phyloP scores from a whole-genome alignment of 1,140 invertebrate genomes.

The Prorops nasuta region DNA sequence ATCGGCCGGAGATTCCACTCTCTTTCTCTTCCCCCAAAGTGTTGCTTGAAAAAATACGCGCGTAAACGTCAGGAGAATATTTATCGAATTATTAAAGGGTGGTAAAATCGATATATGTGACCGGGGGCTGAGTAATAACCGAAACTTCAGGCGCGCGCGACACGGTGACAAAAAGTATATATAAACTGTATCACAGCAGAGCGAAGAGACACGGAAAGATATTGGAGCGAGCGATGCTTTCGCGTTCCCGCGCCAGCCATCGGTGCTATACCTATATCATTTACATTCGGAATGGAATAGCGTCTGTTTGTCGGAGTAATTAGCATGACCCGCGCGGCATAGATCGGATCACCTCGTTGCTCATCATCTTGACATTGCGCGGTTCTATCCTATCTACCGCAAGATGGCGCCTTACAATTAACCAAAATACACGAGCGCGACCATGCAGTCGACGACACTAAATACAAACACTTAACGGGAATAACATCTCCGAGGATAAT shows the following conservation, averaged over 20 bases:
- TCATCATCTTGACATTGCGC: constrained; percentile 21
- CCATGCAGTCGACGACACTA: not conserved
- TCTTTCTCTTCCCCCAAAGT: no score
- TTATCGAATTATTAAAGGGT: no score
- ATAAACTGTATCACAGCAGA: not conserved
- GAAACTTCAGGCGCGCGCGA: not conserved
- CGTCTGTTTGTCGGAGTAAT: constrained; percentile 38
- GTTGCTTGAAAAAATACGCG: no score
- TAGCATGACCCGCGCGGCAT: constrained; percentile 23
- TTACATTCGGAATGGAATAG: constrained; percentile 23
- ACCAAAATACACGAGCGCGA: constrained; percentile 23
- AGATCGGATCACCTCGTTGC: constrained; percentile 32
- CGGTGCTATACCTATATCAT: constrained; percentile 7
- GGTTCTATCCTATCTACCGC: constrained; percentile 15
- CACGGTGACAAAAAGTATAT: not conserved
- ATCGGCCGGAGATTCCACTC: no score
- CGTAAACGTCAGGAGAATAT: no score
- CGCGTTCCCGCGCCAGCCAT: no score
- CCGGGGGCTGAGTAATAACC: not conserved
- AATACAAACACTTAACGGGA: not conserved
- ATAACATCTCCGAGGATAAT: no score
- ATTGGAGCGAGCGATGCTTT: not conserved
- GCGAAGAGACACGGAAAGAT: not conserved
- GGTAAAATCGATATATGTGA: no score
- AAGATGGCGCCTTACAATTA: constrained; percentile 39